Evolutionary conservation across 2,888 invertebrate species (phyloP).

Genomic region (Myathropa florea): DNA sequence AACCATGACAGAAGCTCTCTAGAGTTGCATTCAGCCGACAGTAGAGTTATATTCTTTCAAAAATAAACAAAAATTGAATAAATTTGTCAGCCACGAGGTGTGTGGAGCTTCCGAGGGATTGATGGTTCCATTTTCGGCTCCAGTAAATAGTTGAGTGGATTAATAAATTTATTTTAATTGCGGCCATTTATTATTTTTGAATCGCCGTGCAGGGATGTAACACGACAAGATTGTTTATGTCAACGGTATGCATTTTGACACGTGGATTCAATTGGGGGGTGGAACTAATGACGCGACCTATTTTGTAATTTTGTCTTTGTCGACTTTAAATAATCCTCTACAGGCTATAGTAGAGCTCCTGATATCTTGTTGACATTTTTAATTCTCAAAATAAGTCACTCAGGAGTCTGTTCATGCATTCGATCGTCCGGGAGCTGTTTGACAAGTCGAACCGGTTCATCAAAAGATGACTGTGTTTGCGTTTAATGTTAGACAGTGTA

Average conservation of each 20-base stretch:
- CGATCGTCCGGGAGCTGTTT: no score
- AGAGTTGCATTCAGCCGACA: background rate
- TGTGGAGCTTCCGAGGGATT: background rate
- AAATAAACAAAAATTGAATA: constrained; percentile 25
- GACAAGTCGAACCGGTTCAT: no score
- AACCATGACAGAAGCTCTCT: background rate
- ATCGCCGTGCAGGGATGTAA: background rate
- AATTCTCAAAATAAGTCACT: no score
- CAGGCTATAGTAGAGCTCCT: no score
- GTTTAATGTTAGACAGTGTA: no score
- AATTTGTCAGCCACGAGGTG: constrained; percentile 36
- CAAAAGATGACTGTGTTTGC: no score
- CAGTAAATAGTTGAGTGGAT: constrained; percentile 25
- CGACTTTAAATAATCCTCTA: no score
- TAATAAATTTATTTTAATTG: constrained; percentile 26
- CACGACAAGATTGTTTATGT: background rate
- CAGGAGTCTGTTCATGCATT: no score
- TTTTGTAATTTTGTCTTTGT: no score
- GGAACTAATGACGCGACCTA: background rate
- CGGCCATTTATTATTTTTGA: constrained; percentile 10
- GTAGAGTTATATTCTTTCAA: background rate
- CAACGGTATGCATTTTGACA: background rate
- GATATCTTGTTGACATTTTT: no score
- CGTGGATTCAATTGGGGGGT: background rate
- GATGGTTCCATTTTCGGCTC: background rate